Percentiles rank a stretch among this genome's conserved stretches.
phyloP scores from a whole-genome alignment of 2,888 invertebrate genomes.

The Leucophenga maculata region DNA sequence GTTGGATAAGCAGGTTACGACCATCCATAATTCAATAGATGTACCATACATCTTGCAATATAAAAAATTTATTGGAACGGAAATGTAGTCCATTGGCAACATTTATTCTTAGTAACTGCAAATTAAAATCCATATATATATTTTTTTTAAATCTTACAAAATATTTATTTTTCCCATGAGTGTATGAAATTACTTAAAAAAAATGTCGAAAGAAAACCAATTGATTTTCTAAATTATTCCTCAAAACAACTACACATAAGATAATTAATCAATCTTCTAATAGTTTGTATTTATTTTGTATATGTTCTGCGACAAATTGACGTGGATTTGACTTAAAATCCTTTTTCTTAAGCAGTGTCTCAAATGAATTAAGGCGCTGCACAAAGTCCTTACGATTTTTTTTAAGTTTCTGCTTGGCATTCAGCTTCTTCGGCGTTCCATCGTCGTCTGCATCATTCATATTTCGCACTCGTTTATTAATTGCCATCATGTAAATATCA shows the following conservation, averaged over 20 bases:
- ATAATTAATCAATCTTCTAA: slow-evolving; percentile 41
- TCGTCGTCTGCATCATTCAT: slow-evolving; percentile 41
- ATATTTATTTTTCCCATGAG: too few species aligned
- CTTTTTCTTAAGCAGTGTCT: slow-evolving; percentile 63
- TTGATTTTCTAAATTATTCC: not conserved
- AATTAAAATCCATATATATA: too few species aligned
- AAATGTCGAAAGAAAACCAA: too few species aligned
- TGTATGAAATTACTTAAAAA: too few species aligned
- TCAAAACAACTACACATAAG: not conserved
- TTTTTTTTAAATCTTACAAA: too few species aligned
- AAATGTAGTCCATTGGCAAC: too few species aligned
- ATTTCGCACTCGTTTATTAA: slow-evolving; percentile 43
- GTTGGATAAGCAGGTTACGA: too few species aligned
- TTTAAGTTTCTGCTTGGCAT: slow-evolving; percentile 59
- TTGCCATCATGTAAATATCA: slow-evolving; percentile 61
- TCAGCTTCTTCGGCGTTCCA: slow-evolving; percentile 41
- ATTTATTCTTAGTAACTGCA: too few species aligned
- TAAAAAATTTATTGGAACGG: too few species aligned
- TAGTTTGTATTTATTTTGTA: slow-evolving; percentile 64
- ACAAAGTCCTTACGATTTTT: slow-evolving; percentile 60
- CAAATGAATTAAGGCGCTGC: slow-evolving; percentile 57
- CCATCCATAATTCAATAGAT: too few species aligned
- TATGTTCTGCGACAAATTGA: slow-evolving; percentile 61
- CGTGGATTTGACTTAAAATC: slow-evolving; percentile 68
- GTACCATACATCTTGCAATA: too few species aligned